A percentile compares a stretch with the other conserved stretches of the same genome.
Evolutionary conservation across 1,140 invertebrate species (phyloP).

Genomic region (Monochamus saltuarius): DNA sequence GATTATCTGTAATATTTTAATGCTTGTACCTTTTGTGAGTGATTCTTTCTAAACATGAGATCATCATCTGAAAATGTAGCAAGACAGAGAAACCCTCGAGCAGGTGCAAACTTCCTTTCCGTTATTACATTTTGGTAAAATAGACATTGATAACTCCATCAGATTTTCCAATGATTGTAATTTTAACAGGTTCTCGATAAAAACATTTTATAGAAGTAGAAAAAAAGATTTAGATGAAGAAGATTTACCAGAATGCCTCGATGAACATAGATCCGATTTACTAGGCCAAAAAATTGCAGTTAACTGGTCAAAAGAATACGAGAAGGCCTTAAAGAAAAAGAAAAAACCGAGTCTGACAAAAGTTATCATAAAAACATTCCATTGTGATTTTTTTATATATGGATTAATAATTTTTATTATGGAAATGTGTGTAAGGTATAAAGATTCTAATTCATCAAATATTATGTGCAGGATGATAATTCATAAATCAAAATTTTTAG

Average conservation of each 20-base stretch:
- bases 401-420: slow-evolving; percentile 48
- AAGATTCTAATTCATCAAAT: no score
- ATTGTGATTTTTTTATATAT: slow-evolving; percentile 43
- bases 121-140: slow-evolving; percentile 56
- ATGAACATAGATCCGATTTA: slow-evolving; percentile 37
- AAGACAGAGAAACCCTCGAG: slow-evolving; percentile 52
- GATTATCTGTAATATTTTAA: no score
- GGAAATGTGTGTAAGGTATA: slow-evolving; percentile 42
- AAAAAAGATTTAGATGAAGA: slow-evolving; percentile 38
- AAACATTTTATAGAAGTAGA: slow-evolving; percentile 36
- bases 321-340: slow-evolving; percentile 26
- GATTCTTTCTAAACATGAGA: no score
- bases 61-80: neutral
- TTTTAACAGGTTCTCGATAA: slow-evolving; percentile 48
- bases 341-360: slow-evolving; percentile 48
- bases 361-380: slow-evolving; percentile 50
- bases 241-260: slow-evolving; percentile 39
- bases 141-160: slow-evolving; percentile 5
- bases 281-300: slow-evolving; percentile 38
- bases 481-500: slow-evolving; percentile 14
- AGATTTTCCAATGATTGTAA: slow-evolving; percentile 10
- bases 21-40: no score
- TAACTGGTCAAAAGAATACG: slow-evolving; percentile 39
- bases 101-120: slow-evolving; percentile 55
- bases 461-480: slow-evolving; percentile 18